Evolutionary conservation across 53 echinoderm and acorn worm species (phyloP), one percentile per base, ranked within the genome.

Genomic region (Paracentrotus lividus): DNA sequence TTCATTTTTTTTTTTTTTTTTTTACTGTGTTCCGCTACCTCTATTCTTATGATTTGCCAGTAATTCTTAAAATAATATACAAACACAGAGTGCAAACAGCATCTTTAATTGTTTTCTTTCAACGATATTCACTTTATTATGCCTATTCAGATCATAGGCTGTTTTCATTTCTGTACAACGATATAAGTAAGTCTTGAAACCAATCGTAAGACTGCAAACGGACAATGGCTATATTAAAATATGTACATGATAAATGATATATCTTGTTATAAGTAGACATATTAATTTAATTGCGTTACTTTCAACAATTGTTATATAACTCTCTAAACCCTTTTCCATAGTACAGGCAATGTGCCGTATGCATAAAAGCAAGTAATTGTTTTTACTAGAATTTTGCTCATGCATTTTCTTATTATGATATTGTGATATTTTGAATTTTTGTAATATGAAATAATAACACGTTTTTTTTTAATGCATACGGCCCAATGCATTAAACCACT

Each of bases 51-150:
- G n/a, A n/a, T n/a, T n/a, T n/a, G n/a, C n/a, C n/a, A n/a, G n/a
- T n/a, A n/a, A n/a, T n/a, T n/a, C n/a, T n/a, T n/a, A n/a, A n/a
- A n/a, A n/a, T n/a, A n/a, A n/a, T n/a, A n/a, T n/a, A n/a, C n/a
- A n/a, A n/a, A n/a, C n/a, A 12, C 16, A 55, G 18, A 55, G 16
- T 4, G 13, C 36, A 69, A 34, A 34, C 34, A 36, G 34, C 36
- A 38, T 13, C n/a, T n/a, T n/a, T n/a, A 38, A 8, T 69, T 36
- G 15, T 38, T 36, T 69, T 8, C 26, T 84, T 51, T 8, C 10
- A 84, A 84, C 84, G 18, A 84, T 84, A 84, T 84, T 84, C 84
- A 84, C 51, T 84, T 84, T 84, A 84, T 49, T 84, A 45, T 9
- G 26, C 84, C 84, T 84, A 49, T 84, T 49, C 45, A 49, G 84